Evolutionary conservation across 1,140 invertebrate species (phyloP), one percentile per base, ranked within the genome.

Genomic region (Pseudoatta argentina): DNA sequence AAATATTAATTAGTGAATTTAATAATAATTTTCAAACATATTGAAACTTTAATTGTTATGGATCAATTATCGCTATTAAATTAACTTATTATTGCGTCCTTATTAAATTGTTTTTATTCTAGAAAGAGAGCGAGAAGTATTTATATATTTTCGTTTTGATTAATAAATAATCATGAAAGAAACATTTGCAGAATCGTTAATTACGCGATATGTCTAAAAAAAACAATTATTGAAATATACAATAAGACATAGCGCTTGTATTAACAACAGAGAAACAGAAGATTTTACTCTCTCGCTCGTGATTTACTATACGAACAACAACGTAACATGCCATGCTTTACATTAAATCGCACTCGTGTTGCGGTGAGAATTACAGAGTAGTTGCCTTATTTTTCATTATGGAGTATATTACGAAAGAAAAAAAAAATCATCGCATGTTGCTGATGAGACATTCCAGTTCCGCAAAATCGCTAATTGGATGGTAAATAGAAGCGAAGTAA

Each of bases 401-500:
- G 12, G 27, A 12, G 10, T 10, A 78, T 59, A 59, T 77, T n/a
- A 0, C 72, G 14, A 57, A 34, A 55, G 27, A 24, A 34, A 69
- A 39, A 57, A 57, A 24, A 55, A 34, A 34, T 73, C 6, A 8
- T 7, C 8, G 24, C 18, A 3, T 16, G 39, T 44, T 10, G 39
- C 1, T 34, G 44, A n/a, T 10, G 18, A 61, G 27, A 79, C 21
- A 55, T 57, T 39, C 14, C 21, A n/a, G 73, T 44, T 61, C 8
- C 48, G 7, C 14, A 24, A 69, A 79, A 79, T 79, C 8, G 27
- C 30, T 69, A 79, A 79, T 79, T 51, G 4, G 30, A 69, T 55
- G 30, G n/a, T 69, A 69, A 63, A 48, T 53, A 12, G 10, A n/a
- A 21, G 18, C 30, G 10, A 16, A 21, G 14, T 16, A 75, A 61